phyloP scores from a whole-genome alignment of 2,113 vertebrate genomes.

The Bufo bufo region DNA sequence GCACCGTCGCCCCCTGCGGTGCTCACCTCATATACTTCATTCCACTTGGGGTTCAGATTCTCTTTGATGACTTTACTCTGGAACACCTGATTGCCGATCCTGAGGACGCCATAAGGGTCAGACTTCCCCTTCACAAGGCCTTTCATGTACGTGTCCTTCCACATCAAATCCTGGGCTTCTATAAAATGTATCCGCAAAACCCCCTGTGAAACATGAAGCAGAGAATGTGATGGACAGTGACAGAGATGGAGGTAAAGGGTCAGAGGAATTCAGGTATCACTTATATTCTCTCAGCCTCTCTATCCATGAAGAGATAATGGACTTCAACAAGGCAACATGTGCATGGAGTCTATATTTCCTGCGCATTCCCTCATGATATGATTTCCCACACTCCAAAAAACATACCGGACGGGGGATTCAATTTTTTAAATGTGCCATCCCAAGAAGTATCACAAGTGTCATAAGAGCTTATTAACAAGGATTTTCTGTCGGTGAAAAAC shows the following conservation, averaged over 20 bases:
- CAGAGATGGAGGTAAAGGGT: background rate
- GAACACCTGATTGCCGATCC: slow-evolving; percentile 84
- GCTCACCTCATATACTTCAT: slow-evolving; percentile 92
- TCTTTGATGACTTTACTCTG: slow-evolving; percentile 92
- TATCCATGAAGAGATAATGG: too few relatives aligned
- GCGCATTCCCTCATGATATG: too few relatives aligned
- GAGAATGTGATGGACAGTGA: background rate
- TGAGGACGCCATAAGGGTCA: slow-evolving; percentile 91
- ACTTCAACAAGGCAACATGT: too few relatives aligned
- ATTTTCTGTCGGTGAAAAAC: too few relatives aligned
- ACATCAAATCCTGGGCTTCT: slow-evolving; percentile 89
- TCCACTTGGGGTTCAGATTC: slow-evolving; percentile 90
- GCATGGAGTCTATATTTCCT: too few relatives aligned
- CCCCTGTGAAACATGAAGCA: slow-evolving; percentile 72
- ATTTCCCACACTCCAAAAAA: too few relatives aligned
- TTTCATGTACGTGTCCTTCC: slow-evolving; percentile 89
- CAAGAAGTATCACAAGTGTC: too few relatives aligned
- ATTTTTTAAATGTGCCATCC: too few relatives aligned
- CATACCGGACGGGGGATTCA: too few relatives aligned
- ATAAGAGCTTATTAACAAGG: too few relatives aligned
- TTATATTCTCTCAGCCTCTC: too few relatives aligned
- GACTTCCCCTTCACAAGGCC: slow-evolving; percentile 95
- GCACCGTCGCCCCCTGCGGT: background rate
- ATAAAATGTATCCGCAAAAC: slow-evolving; percentile 91
- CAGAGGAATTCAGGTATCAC: too few relatives aligned